Percentiles rank a stretch among this genome's conserved stretches.
phyloP scores from a whole-genome alignment of 2,113 vertebrate species.

The Platycercus adscitus region DNA sequence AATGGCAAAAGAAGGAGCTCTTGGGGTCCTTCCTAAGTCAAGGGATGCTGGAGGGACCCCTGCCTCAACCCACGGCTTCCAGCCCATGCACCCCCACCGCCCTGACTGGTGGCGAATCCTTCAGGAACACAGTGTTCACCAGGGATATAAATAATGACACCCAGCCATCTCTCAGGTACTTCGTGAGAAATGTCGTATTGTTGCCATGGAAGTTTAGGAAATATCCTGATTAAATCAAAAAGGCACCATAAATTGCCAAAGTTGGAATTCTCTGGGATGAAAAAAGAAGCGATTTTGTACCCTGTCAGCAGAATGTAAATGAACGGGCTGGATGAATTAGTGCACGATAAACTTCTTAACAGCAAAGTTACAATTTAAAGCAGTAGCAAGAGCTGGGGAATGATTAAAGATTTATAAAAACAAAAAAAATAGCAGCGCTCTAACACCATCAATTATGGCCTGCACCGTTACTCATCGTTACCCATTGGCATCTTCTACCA shows the following conservation, averaged over 20 bases:
- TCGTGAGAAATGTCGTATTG: neutral
- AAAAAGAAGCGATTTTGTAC: conserved; percentile 25
- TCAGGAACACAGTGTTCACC: neutral
- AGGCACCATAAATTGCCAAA: conserved; percentile 7
- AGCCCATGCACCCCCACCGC: rapidly evolving
- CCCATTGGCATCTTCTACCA: conserved; percentile 6
- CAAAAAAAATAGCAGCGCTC: neutral
- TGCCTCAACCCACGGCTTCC: rapidly evolving
- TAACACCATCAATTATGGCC: neutral
- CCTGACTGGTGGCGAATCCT: neutral
- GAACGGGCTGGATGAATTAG: conserved; percentile 36
- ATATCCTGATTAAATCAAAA: conserved; percentile 52
- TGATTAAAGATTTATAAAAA: neutral
- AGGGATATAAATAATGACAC: neutral
- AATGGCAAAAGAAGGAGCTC: neutral
- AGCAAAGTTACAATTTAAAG: conserved; percentile 41
- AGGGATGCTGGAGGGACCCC: neutral
- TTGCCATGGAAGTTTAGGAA: conserved; percentile 25
- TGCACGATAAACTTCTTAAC: conserved; percentile 43
- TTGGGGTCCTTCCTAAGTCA: neutral
- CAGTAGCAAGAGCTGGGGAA: neutral
- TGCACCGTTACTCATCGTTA: neutral
- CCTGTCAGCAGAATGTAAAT: conserved; percentile 64
- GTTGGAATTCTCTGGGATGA: conserved; percentile 15
- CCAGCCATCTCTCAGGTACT: neutral